These are phyloP conservation scores for Bacillus rossius DNA, from an alignment of 1,140 invertebrate species.

Conservation along the genomic window DNA sequence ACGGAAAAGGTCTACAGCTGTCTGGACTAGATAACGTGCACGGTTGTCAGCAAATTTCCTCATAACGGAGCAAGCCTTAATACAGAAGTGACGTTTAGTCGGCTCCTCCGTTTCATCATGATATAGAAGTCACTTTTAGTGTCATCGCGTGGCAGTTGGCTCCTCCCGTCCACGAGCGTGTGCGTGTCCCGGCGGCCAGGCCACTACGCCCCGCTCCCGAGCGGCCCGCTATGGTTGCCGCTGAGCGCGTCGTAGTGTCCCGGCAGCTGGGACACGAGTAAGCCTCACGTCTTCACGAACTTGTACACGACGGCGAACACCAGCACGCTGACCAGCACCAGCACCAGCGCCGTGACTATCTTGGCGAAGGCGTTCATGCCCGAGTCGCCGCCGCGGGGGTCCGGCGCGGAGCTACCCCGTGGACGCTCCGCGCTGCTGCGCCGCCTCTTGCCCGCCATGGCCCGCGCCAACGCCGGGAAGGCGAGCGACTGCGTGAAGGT, in stretches of 20 bases:
- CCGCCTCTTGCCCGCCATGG: constrained; percentile 57
- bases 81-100: too few species aligned
- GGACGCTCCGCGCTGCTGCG: constrained; percentile 38
- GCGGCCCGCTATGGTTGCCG: not conserved
- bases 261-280: constrained; percentile 55
- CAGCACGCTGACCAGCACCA: constrained; percentile 63
- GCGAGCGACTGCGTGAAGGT: constrained; percentile 70
- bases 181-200: too few species aligned
- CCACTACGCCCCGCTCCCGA: not conserved
- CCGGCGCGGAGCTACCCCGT: constrained; percentile 41
- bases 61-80: too few species aligned
- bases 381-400: constrained; percentile 36
- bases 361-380: constrained; percentile 64
- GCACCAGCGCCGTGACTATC: constrained; percentile 60
- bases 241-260: constrained; percentile 6
- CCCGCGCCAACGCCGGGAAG: constrained; percentile 63
- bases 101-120: too few species aligned
- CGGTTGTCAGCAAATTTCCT: too few species aligned
- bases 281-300: constrained; percentile 68
- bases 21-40: too few species aligned
- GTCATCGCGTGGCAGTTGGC: too few species aligned
- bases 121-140: too few species aligned
- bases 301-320: constrained; percentile 71
- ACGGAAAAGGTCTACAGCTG: too few species aligned
- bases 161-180: too few species aligned